These are phyloP conservation scores for Serrognathus titanus DNA, from an alignment of 2,888 invertebrate genomes.

Conservation along the genomic window DNA sequence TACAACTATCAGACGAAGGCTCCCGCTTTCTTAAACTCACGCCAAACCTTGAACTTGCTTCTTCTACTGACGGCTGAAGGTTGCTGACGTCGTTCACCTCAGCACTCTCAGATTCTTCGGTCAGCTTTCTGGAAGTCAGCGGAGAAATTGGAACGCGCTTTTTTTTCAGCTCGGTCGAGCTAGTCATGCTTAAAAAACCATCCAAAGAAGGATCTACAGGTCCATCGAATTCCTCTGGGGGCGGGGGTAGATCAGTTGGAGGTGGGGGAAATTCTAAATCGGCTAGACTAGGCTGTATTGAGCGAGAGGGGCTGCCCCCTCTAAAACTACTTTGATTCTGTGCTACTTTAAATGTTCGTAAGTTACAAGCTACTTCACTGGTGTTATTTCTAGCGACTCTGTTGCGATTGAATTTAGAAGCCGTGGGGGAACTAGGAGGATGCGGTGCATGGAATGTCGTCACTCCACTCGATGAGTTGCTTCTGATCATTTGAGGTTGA, in stretches of 20 bases:
- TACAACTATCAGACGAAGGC: slow-evolving; percentile 58
- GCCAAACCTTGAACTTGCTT: slow-evolving; percentile 68
- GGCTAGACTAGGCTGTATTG: slow-evolving; percentile 70
- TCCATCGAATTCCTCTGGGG: slow-evolving; percentile 64
- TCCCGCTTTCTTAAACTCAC: slow-evolving; percentile 68
- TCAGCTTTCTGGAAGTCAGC: slow-evolving; percentile 40
- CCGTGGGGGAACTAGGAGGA: slow-evolving; percentile 60
- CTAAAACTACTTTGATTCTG: slow-evolving; percentile 46
- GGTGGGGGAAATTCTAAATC: slow-evolving; percentile 88
- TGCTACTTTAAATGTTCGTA: slow-evolving; percentile 48
- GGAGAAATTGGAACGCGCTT: slow-evolving; percentile 39
- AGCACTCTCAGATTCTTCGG: slow-evolving; percentile 42
- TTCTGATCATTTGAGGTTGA: slow-evolving; percentile 82
- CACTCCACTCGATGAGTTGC: slow-evolving; percentile 83
- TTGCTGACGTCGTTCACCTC: slow-evolving; percentile 54
- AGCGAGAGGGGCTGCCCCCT: slow-evolving; percentile 66
- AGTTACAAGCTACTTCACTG: slow-evolving; percentile 42
- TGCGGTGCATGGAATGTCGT: slow-evolving; percentile 56
- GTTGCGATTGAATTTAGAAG: slow-evolving; percentile 57
- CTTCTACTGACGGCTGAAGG: slow-evolving; percentile 66
- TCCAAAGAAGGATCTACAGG: slow-evolving; percentile 36
- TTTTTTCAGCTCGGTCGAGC: slow-evolving; percentile 41
- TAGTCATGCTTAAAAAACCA: slow-evolving; percentile 32
- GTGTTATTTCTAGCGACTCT: slow-evolving; percentile 43
- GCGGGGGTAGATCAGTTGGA: slow-evolving; percentile 75